These are phyloP conservation scores for Calephelis perditalis DNA, from an alignment of 2,888 invertebrate species.

Conservation along the genomic window DNA sequence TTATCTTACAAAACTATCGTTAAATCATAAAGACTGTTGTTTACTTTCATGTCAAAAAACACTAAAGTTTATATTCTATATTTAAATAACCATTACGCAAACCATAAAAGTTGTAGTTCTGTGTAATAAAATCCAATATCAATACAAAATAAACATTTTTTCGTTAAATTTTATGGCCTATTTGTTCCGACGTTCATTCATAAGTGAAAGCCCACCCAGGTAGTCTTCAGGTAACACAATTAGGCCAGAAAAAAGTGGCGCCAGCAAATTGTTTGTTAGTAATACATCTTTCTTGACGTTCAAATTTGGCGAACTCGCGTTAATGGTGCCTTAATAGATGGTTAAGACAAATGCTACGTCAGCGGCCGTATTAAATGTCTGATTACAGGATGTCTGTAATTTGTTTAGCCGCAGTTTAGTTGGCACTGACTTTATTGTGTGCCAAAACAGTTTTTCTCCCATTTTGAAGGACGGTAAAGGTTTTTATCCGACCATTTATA, in stretches of 20 bases:
- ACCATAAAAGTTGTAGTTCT: not conserved
- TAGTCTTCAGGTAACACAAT: conserved; percentile 23
- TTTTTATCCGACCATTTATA: too few species aligned
- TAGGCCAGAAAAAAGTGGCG: conserved; percentile 22
- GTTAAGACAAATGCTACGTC: conserved; percentile 23
- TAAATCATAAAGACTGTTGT: too few species aligned
- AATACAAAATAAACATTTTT: not conserved
- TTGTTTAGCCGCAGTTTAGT: conserved; percentile 20
- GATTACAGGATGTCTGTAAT: conserved; percentile 19
- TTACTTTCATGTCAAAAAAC: not conserved
- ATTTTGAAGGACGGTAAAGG: too few species aligned
- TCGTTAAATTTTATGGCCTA: not conserved
- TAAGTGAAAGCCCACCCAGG: conserved; percentile 24
- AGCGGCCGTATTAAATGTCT: conserved; percentile 19
- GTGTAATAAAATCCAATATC: conserved; percentile 2
- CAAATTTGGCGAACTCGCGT: conserved; percentile 18
- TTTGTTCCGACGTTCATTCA: conserved; percentile 21
- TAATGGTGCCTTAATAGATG: conserved; percentile 25
- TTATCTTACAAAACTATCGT: too few species aligned
- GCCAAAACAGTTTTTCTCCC: too few species aligned
- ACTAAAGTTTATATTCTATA: not conserved
- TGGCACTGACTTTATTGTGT: not conserved
- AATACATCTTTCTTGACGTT: conserved; percentile 18
- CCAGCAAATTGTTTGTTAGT: conserved; percentile 21
- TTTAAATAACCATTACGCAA: not conserved